Base-by-base conservation (phyloP, 2,797 vertebrate genomes). In the Tapirus indicus region DNA sequence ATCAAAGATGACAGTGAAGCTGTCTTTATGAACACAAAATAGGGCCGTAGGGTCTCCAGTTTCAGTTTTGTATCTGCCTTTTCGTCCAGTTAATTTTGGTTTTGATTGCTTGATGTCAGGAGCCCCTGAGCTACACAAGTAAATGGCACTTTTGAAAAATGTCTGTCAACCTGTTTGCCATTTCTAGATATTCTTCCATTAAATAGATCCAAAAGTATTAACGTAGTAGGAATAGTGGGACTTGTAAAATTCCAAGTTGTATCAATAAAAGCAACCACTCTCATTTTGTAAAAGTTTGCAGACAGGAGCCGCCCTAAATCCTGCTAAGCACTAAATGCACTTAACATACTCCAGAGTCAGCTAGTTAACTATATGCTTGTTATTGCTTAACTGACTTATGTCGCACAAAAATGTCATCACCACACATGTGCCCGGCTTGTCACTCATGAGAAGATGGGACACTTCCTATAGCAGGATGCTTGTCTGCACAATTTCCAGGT, bases 231-330 rank as follows among this genome's bases (percentile, higher is more conserved):
- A 62, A 23, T 1, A 5, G 38, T 14, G 38, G 32, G n/a, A 7
- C 58, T 91, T 69, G 14, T 38, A 7, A 29, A 35, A 18, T 16
- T 7, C 25, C 27, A 18, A 1, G 18, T 6, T 20, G 66, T 11
- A 0, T 58, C 13, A 11, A 6, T 41, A 1, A 16, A 4, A 27
- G 68, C 68, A 16, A 0, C 56, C 16, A 9, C 1, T 16, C 56
- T 41, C 6, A 1, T 64, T 18, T 32, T 10, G 14, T 4, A 25
- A 3, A 29, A 0, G 4, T 7, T 21, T 52, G 12, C 25, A 9
- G 6, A 3, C 1, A 10, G 77, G 20, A 27, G 27, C 18, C 12
- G 47, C 54, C 35, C 23, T 0, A 0, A 6, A 0, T 25, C 44
- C 0, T 6, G 32, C 44, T 27, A 7, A 41, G 49, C 69, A 6